A percentile compares a stretch with the other conserved stretches of the same genome.
phyloP scores from a whole-genome alignment of 2,888 invertebrate species.

The Meiosimyza decipiens region DNA sequence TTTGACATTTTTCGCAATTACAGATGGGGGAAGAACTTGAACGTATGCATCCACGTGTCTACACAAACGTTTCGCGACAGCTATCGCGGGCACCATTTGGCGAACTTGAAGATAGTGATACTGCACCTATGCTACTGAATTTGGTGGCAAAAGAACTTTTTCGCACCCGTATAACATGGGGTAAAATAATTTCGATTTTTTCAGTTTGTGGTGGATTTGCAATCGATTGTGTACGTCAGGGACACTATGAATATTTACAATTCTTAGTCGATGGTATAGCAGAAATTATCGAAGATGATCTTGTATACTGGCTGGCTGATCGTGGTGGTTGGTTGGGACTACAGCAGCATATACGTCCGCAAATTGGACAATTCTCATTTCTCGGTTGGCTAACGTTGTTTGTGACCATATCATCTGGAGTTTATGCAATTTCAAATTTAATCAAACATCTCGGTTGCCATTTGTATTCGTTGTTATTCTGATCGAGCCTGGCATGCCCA shows the following conservation, averaged over 20 bases:
- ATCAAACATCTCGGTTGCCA: constrained; percentile 63
- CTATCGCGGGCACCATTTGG: constrained; percentile 74
- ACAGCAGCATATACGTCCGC: constrained; percentile 62
- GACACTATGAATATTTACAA: constrained; percentile 81
- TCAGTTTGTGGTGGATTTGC: constrained; percentile 87
- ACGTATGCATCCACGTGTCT: constrained; percentile 81
- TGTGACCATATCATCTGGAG: constrained; percentile 61
- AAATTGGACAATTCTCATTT: constrained; percentile 60
- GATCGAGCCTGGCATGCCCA: constrained; percentile 38
- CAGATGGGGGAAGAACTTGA: constrained; percentile 79
- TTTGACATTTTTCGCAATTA: constrained; percentile 43
- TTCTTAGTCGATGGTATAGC: constrained; percentile 82
- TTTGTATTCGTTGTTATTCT: constrained; percentile 64
- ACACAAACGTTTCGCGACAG: constrained; percentile 79
- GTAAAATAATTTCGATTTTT: constrained; percentile 82
- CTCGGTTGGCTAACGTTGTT: constrained; percentile 64
- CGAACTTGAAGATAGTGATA: constrained; percentile 69
- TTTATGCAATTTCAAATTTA: constrained; percentile 62
- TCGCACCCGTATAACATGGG: constrained; percentile 79
- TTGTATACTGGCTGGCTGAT: constrained; percentile 79
- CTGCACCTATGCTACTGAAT: constrained; percentile 70
- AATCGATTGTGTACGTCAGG: constrained; percentile 80
- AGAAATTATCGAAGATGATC: constrained; percentile 76
- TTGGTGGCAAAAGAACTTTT: constrained; percentile 79
- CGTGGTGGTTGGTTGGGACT: constrained; percentile 82